Evolutionary conservation across 2,888 invertebrate species (phyloP).

Genomic region (Xanthorhoe spadicearia): DNA sequence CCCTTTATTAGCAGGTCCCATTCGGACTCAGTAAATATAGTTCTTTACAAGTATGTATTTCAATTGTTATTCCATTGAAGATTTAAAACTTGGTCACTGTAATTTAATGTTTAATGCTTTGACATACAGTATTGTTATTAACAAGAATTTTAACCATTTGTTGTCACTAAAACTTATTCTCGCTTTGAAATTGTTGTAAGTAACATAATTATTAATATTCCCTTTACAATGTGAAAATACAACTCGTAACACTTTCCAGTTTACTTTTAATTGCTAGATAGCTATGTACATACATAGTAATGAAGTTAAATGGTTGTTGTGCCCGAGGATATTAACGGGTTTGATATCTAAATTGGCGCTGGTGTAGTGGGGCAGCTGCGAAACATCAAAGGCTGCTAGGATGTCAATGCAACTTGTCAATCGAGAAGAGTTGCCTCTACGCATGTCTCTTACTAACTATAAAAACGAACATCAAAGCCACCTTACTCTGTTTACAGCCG

Average conservation of each 20-base stretch:
- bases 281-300: slow-evolving; percentile 8
- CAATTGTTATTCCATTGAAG: slow-evolving; percentile 41
- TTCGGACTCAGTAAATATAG: slow-evolving; percentile 41
- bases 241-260: not conserved
- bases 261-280: slow-evolving; percentile 16
- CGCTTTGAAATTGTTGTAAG: not conserved
- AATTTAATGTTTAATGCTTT: slow-evolving; percentile 30
- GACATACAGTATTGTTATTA: slow-evolving; percentile 7
- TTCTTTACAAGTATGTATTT: slow-evolving; percentile 25
- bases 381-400: slow-evolving; percentile 45
- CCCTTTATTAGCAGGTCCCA: slow-evolving; percentile 53
- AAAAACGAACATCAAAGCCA: slow-evolving; percentile 69
- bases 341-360: slow-evolving; percentile 35
- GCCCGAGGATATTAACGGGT: slow-evolving; percentile 18
- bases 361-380: slow-evolving; percentile 36
- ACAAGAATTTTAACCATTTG: slow-evolving; percentile 26
- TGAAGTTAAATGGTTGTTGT: slow-evolving; percentile 15
- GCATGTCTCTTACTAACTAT: slow-evolving; percentile 52
- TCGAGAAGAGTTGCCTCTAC: slow-evolving; percentile 54
- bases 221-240: slow-evolving; percentile 5
- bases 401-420: slow-evolving; percentile 59
- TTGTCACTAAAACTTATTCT: not conserved
- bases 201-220: not conserved
- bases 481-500: slow-evolving; percentile 61
- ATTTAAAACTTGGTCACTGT: slow-evolving; percentile 34